These are phyloP conservation scores for Chaetoderma sp. DNA, from an alignment of 2,888 invertebrate genomes.

Conservation along the genomic window DNA sequence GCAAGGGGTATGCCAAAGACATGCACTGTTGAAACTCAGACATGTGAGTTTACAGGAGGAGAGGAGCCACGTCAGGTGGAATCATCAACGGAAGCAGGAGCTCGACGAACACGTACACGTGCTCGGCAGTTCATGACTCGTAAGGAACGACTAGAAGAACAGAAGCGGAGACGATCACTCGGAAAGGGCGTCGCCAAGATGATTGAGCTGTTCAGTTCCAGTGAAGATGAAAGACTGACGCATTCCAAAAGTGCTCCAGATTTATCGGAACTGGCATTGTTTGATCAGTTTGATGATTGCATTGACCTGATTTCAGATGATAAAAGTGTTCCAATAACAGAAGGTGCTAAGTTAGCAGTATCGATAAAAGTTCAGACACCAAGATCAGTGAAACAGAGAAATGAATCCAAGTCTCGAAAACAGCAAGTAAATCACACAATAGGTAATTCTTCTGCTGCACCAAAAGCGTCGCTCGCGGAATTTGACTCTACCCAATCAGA, in stretches of 20 bases:
- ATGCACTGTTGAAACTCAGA: too few species aligned
- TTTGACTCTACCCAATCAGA: neutral
- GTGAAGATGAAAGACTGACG: conserved; percentile 50
- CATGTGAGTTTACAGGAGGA: too few species aligned
- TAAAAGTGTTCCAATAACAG: too few species aligned
- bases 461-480: neutral
- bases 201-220: conserved; percentile 54
- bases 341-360: too few species aligned
- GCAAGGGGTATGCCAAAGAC: too few species aligned
- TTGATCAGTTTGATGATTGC: conserved; percentile 28
- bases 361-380: conserved; percentile 37
- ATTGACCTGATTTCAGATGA: conserved; percentile 19
- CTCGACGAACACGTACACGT: conserved; percentile 1
- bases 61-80: too few species aligned
- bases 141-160: conserved; percentile 32
- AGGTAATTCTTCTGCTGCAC: neutral
- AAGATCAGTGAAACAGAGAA: conserved; percentile 44
- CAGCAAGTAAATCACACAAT: neutral
- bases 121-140: conserved; percentile 39
- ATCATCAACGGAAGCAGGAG: neutral
- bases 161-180: conserved; percentile 37
- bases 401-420: conserved; percentile 38
- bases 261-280: conserved; percentile 40
- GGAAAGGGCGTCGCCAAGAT: conserved; percentile 53
- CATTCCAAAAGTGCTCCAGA: conserved; percentile 62